Conservation (phyloP, 2,797 vertebrate genomes). For the Prionace glauca region DNA sequence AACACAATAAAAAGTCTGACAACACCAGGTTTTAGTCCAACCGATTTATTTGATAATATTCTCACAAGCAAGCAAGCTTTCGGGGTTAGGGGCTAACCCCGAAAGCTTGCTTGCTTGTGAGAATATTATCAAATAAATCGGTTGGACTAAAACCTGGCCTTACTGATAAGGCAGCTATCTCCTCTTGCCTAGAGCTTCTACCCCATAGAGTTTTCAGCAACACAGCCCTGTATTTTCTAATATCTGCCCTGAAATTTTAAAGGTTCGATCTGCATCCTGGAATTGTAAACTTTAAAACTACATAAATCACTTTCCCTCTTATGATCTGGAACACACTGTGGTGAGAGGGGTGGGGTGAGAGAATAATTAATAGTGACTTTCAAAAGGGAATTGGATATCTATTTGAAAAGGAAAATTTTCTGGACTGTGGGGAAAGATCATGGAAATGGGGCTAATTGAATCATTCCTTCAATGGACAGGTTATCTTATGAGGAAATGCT, state of each 20-base stretch:
- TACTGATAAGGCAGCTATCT: background rate
- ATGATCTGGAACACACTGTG: background rate
- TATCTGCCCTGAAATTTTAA: background rate
- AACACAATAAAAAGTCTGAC: too few species aligned
- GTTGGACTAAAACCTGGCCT: too few species aligned
- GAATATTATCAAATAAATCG: too few species aligned
- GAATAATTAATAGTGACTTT: background rate
- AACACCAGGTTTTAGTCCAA: too few species aligned
- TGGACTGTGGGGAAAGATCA: background rate
- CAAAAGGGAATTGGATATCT: background rate
- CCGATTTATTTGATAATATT: too few species aligned
- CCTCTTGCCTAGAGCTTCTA: background rate
- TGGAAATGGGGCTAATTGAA: background rate
- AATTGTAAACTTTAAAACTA: background rate
- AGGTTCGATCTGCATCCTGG: background rate
- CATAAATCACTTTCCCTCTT: background rate
- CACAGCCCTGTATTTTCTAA: background rate
- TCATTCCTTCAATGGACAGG: background rate
- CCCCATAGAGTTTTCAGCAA: background rate
- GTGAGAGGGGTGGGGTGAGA: background rate
- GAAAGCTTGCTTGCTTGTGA: too few species aligned
- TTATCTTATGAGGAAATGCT: too few species aligned
- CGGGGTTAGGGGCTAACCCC: too few species aligned
- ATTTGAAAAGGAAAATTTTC: background rate
- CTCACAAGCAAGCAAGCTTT: too few species aligned